These are phyloP conservation scores for Watsonalla binaria DNA, from an alignment of 2,888 invertebrate genomes.

Conservation along the genomic window DNA sequence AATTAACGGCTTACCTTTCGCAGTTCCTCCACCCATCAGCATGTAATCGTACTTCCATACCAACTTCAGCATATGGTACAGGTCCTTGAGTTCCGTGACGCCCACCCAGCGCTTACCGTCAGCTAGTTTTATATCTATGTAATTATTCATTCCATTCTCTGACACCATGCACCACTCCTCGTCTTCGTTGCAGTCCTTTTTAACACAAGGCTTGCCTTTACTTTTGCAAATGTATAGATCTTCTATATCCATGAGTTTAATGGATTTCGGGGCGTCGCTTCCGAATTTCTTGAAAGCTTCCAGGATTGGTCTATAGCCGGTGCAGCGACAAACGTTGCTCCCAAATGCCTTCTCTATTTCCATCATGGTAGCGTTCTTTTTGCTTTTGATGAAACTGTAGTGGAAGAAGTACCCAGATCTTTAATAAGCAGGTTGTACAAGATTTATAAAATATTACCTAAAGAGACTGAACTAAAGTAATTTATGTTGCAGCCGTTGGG, in stretches of 20 bases:
- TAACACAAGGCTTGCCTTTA: constrained; percentile 14
- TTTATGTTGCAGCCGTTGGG: too few species aligned
- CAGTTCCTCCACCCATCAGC: constrained; percentile 85
- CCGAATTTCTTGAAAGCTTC: constrained; percentile 89
- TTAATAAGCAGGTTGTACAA: background rate
- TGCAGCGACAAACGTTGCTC: constrained; percentile 89
- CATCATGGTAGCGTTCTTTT: constrained; percentile 70
- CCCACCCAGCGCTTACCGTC: constrained; percentile 73
- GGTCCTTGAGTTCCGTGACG: constrained; percentile 52
- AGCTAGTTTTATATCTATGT: constrained; percentile 48
- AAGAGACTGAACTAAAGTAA: too few species aligned
- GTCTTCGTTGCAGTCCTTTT: constrained; percentile 21
- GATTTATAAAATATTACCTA: background rate
- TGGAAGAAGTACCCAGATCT: background rate
- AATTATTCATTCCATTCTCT: constrained; percentile 28
- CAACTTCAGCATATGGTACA: constrained; percentile 39
- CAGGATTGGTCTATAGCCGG: constrained; percentile 87
- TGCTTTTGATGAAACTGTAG: constrained; percentile 30
- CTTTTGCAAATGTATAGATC: constrained; percentile 42
- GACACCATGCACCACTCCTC: constrained; percentile 57
- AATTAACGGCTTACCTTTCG: constrained; percentile 72
- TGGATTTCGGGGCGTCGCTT: constrained; percentile 70
- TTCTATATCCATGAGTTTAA: constrained; percentile 66
- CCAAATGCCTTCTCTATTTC: constrained; percentile 86
- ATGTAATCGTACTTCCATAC: constrained; percentile 73